Base-by-base conservation (phyloP, 2,888 invertebrate genomes). In the Sepioteuthis lessoniana region DNA sequence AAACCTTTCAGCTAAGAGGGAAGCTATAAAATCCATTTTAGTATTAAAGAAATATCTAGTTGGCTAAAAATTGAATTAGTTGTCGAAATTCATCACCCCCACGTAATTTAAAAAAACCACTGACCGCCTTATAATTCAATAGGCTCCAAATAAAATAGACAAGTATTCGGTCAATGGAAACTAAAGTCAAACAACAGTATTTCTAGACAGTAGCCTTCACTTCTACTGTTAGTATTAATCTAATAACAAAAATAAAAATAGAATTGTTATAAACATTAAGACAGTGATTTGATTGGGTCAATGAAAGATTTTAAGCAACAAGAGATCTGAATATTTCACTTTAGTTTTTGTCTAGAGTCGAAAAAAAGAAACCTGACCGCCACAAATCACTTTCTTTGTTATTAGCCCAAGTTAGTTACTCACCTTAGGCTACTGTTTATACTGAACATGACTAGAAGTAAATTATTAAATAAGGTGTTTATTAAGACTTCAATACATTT, bases 401-500 rank as follows among this genome's bases (percentile, higher is more conserved):
- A 35, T 92, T 47, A 92, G 92, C 47, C 92, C 92, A 92, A 92
- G 92, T 76, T 76, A n/a, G 76, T 92, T 92, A 92, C 92, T 92
- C 92, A 92, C 92, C 92, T 47, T 47, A 47, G 92, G 91, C 91
- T 91, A 46, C 7, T 31, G 42, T 47, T 92, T 92, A 92, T n/a
- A 92, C 92, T 92, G 92, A 92, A 92, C 92, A 47, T 76, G 76
- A 76, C 92, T 92, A 92, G 38, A 92, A n/a, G 47, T 92, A 92
- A 92, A 31, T 92, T 92, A 92, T 92, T 92, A 92, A 92, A 92
- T 92, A 92, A 92, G n/a, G 42, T 92, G 92, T 92, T 92, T 92
- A 92, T 92, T 92, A 92, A 92, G 92, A 92, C 92, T 92, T 92
- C 92, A 92, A 92, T 92, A 92, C 92, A 92, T 92, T 42, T 92